Percentiles rank a stretch among this genome's conserved stretches.
phyloP scores from a whole-genome alignment of 1,140 invertebrate genomes.

The Eciton burchellii region DNA sequence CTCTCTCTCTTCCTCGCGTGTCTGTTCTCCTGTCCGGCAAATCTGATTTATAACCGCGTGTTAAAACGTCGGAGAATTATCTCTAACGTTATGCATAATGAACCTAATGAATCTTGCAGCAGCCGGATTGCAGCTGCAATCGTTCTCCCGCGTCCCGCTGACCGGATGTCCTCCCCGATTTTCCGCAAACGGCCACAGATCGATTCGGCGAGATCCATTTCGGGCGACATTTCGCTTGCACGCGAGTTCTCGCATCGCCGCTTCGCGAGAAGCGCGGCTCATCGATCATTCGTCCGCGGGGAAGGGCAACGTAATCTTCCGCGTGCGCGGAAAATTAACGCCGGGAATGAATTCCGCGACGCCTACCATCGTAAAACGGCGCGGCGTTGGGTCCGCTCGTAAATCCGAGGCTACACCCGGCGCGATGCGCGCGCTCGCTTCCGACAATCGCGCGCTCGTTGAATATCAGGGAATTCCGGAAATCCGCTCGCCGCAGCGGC shows the following conservation, averaged over 20 bases:
- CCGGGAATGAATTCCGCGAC: slow-evolving; percentile 3
- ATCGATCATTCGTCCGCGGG: slow-evolving; percentile 47
- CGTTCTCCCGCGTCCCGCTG: not conserved
- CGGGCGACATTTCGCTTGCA: not conserved
- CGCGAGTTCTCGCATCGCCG: slow-evolving; percentile 41
- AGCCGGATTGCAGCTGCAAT: not conserved
- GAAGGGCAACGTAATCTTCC: slow-evolving; percentile 4
- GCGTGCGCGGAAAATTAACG: slow-evolving; percentile 7
- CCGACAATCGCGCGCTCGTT: slow-evolving; percentile 28
- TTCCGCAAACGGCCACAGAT: slow-evolving; percentile 24
- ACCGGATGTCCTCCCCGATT: not conserved
- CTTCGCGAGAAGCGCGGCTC: slow-evolving; percentile 34
- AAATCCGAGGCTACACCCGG: slow-evolving; percentile 33
- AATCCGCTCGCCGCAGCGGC: not conserved
- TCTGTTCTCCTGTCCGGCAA: too few relatives aligned
- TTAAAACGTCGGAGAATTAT: not conserved
- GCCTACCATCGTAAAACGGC: slow-evolving; percentile 33
- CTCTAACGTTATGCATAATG: not conserved
- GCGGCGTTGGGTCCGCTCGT: not conserved
- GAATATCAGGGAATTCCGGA: slow-evolving; percentile 6
- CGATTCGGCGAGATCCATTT: not conserved
- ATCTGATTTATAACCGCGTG: too few relatives aligned
- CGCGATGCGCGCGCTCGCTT: not conserved
- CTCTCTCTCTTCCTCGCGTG: too few relatives aligned
- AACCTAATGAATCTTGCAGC: not conserved